These are phyloP conservation scores for Mobula hypostoma DNA, from an alignment of 2,113 vertebrate species.

Conservation along the genomic window DNA sequence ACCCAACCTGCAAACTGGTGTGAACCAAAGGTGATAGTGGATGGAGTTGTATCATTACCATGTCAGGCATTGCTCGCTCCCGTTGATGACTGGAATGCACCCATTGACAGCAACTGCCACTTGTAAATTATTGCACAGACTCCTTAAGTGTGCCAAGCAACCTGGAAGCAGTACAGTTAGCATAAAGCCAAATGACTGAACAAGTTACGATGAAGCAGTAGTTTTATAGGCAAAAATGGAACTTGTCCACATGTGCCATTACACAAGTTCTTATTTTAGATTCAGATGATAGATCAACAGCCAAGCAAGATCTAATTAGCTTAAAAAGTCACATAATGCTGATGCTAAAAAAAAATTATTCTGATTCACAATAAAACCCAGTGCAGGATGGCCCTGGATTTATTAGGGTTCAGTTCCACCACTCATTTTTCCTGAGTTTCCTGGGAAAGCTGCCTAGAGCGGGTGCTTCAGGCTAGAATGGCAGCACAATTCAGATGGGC, in stretches of 20 bases:
- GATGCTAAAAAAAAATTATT: no score
- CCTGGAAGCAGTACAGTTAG: background rate
- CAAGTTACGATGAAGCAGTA: background rate
- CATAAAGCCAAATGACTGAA: background rate
- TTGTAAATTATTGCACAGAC: constrained; percentile 4
- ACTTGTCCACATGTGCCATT: background rate
- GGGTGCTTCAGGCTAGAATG: no score
- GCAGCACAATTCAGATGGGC: no score
- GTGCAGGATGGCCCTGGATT: no score
- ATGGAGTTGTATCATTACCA: background rate
- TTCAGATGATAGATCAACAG: background rate
- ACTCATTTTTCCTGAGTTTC: no score
- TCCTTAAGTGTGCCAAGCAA: background rate
- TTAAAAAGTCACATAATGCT: no score
- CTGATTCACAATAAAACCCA: no score
- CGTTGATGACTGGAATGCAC: background rate
- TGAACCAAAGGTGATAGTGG: background rate
- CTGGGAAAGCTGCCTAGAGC: background rate
- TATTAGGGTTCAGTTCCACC: no score
- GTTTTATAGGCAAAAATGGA: constrained; percentile 3
- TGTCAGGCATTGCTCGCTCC: background rate
- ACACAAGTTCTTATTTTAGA: background rate
- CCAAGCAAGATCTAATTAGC: no score
- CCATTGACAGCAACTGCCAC: background rate
- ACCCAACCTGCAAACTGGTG: background rate